Percentiles rank a stretch among this genome's conserved stretches.
Evolutionary conservation across 2,797 vertebrate genomes (phyloP).

Genomic region (Calcarius lapponicus): DNA sequence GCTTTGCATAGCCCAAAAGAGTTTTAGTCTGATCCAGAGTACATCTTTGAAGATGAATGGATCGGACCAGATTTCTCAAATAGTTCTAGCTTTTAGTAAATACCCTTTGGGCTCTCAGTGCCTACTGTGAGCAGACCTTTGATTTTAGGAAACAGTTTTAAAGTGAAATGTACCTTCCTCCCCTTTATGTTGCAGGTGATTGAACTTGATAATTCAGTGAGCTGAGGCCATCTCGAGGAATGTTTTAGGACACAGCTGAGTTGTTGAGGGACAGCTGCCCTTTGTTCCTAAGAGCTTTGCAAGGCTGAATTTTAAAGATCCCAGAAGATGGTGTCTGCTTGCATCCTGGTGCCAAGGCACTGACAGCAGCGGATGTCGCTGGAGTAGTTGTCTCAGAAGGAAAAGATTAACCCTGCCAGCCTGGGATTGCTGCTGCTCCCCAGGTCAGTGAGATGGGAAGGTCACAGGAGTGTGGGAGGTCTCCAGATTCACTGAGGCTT

Average conservation of each 20-base stretch:
- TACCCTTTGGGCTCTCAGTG: background rate
- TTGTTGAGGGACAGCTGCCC: background rate
- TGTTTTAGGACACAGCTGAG: background rate
- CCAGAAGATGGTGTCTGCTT: background rate
- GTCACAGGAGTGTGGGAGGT: background rate
- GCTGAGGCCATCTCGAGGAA: background rate
- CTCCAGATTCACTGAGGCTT: background rate
- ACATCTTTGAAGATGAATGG: background rate
- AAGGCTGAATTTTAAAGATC: background rate
- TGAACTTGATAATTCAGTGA: background rate
- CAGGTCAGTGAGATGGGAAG: background rate
- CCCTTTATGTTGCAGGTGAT: background rate
- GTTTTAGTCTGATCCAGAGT: background rate
- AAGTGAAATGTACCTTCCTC: background rate
- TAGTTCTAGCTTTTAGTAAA: background rate
- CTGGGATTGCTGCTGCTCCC: background rate
- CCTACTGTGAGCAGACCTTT: background rate
- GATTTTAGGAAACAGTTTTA: background rate
- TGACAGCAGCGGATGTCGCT: background rate
- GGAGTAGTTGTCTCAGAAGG: background rate
- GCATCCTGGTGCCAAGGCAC: background rate
- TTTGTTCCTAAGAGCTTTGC: background rate
- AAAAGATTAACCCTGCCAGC: background rate
- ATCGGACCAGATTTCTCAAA: background rate
- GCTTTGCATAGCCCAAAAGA: background rate